These are phyloP conservation scores for Cotesia typhae DNA, from an alignment of 1,140 invertebrate genomes.

Conservation along the genomic window DNA sequence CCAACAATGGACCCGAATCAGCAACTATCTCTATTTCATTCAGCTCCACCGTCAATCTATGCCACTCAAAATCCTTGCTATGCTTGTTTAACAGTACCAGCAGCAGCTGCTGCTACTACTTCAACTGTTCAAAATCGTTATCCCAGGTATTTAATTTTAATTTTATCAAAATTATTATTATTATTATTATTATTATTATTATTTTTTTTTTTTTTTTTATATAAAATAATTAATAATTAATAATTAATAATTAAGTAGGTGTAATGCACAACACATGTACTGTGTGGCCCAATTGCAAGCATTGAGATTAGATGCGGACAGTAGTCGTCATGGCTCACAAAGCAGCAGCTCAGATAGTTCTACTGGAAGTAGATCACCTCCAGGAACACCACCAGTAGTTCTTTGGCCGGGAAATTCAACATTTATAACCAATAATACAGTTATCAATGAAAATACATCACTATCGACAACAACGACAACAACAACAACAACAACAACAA, in stretches of 20 bases:
- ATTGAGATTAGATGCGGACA: slow-evolving; percentile 64
- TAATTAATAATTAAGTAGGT: slow-evolving; percentile 46
- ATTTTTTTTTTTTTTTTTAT: slow-evolving; percentile 8
- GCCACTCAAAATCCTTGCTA: slow-evolving; percentile 59
- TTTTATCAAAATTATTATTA: slow-evolving; percentile 30
- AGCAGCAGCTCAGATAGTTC: slow-evolving; percentile 69
- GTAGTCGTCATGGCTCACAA: slow-evolving; percentile 66
- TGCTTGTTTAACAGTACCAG: slow-evolving; percentile 57
- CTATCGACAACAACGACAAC: slow-evolving; percentile 16
- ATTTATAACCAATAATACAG: not conserved
- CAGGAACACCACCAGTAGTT: slow-evolving; percentile 69
- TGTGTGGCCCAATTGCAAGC: slow-evolving; percentile 63
- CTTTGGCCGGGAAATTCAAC: slow-evolving; percentile 49
- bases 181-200: no score
- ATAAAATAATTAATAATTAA: slow-evolving; percentile 23
- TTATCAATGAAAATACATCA: slow-evolving; percentile 6
- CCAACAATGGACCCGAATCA: slow-evolving; percentile 45
- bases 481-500: slow-evolving; percentile 16
- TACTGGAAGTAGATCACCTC: slow-evolving; percentile 68
- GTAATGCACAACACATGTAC: slow-evolving; percentile 60
- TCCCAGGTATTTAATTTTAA: slow-evolving; percentile 50
- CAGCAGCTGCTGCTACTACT: slow-evolving; percentile 51
- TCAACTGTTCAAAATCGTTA: slow-evolving; percentile 54
- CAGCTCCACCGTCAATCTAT: slow-evolving; percentile 55
- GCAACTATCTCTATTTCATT: slow-evolving; percentile 59